Evolutionary conservation across 2,888 invertebrate genomes (phyloP), one percentile per base, ranked within the genome.

Genomic region (Apotomis capreana): DNA sequence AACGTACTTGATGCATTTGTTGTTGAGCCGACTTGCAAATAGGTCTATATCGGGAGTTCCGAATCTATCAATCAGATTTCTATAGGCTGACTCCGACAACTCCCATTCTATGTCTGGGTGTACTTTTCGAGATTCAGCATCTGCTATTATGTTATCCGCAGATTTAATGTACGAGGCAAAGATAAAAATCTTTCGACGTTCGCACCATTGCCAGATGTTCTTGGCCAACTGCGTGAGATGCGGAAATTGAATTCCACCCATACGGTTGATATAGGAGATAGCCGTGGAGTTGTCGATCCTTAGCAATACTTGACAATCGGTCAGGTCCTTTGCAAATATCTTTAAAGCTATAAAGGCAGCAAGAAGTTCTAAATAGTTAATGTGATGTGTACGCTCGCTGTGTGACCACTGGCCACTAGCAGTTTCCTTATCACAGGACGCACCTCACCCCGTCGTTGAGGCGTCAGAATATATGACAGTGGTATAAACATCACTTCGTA

Each of bases 1-100:
- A 8, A 64, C 52, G 26, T 55, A 64, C 13, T 64, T 64, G 8
- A 10, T 5, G 67, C 79, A 79, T 72, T 80, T 79, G 5, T 61
- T 68, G 63, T 81, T 80, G 2, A 75, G n/a, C 1, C 78, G 54
- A 37, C 67, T 74, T 0, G 79, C 79, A 49, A 79, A 80, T 10
- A 80, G 26, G 51, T 80, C 78, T 2, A 79, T 76, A 0, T 75
- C 13, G 26, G 79, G 79, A 1, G 8, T 0, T 1, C 78, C 75
- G 65, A 79, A 76, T 36, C 3, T 46, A 36, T 65, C n/a, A 6
- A 40, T 44, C n/a, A 76, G 63, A 8, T n/a, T 46, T 9, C 49
- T n/a, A 60, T 68, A 76, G 0, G 69, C 70, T 36, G 44, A 40
- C 10, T 73, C 59, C 6, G 64, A 44, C 13, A 75, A 46, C 60